phyloP scores from a whole-genome alignment of 2,113 vertebrate genomes.

The Ictalurus punctatus region DNA sequence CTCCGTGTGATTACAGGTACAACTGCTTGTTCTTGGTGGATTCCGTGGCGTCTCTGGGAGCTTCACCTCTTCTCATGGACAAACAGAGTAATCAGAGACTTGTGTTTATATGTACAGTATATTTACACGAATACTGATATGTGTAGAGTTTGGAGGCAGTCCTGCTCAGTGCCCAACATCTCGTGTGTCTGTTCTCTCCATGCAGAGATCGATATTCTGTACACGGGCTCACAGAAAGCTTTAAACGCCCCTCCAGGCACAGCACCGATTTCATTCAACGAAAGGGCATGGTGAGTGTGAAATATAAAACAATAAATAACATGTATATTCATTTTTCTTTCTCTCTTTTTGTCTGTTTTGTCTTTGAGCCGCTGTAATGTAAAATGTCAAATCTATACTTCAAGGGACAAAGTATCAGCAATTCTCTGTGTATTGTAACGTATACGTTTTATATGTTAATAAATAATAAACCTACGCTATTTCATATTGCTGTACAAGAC shows the following conservation, averaged over 20 bases:
- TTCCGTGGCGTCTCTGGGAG: conserved; percentile 88
- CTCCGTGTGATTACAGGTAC: conserved; percentile 70
- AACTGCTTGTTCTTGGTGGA: conserved; percentile 91
- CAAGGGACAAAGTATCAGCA: too few species aligned
- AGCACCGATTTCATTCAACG: conserved; percentile 90
- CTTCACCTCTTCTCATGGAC: conserved; percentile 91
- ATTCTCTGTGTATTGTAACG: too few species aligned
- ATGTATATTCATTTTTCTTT: too few species aligned
- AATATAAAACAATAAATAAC: too few species aligned
- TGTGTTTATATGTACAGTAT: not conserved
- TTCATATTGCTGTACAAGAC: too few species aligned
- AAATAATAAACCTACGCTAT: too few species aligned
- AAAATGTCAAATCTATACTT: too few species aligned
- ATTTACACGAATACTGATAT: too few species aligned
- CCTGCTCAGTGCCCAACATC: not conserved
- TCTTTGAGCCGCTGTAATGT: too few species aligned
- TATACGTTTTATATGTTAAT: too few species aligned
- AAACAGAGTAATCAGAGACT: conserved; percentile 80
- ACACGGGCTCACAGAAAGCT: conserved; percentile 91
- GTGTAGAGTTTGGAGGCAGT: not conserved
- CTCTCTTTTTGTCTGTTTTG: too few species aligned
- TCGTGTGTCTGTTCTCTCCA: not conserved
- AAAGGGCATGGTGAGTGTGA: conserved; percentile 83
- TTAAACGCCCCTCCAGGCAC: conserved; percentile 87
- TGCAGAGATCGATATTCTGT: conserved; percentile 88